Conservation (phyloP, 2,113 vertebrate species). For the Cottus gobio region DNA sequence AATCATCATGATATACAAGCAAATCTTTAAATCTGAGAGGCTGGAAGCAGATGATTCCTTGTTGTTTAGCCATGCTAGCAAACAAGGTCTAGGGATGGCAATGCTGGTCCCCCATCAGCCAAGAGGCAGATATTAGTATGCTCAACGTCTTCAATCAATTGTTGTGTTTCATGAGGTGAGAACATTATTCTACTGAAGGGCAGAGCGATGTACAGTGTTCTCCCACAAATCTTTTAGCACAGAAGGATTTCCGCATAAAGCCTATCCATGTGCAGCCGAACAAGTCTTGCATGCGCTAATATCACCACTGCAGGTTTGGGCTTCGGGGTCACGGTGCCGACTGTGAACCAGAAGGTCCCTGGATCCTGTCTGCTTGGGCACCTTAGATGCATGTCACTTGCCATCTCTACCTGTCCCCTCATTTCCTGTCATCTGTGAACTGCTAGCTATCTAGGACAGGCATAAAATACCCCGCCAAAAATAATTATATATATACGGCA, state of each 20-base stretch:
- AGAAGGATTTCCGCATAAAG: neutral
- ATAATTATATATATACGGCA: neutral
- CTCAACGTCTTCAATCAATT: neutral
- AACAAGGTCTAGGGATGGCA: neutral
- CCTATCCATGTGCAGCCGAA: neutral
- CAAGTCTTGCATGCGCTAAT: neutral
- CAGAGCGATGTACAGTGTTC: neutral
- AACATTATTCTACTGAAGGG: neutral
- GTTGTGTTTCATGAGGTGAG: neutral
- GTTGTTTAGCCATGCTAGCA: neutral
- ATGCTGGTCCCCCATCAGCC: neutral
- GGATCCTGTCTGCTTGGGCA: neutral
- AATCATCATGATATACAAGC: neutral
- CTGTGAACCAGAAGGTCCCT: neutral
- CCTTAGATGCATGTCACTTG: neutral
- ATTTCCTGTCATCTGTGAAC: constrained; percentile 6
- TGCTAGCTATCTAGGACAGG: neutral
- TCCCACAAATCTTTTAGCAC: neutral
- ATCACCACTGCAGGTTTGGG: neutral
- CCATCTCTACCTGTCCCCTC: neutral
- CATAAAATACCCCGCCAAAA: neutral
- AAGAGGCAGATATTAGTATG: no score
- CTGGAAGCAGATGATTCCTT: neutral
- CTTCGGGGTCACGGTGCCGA: neutral
- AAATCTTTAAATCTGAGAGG: neutral